phyloP scores from a whole-genome alignment of 2,113 vertebrate genomes.

The Tragelaphus buxtoni region DNA sequence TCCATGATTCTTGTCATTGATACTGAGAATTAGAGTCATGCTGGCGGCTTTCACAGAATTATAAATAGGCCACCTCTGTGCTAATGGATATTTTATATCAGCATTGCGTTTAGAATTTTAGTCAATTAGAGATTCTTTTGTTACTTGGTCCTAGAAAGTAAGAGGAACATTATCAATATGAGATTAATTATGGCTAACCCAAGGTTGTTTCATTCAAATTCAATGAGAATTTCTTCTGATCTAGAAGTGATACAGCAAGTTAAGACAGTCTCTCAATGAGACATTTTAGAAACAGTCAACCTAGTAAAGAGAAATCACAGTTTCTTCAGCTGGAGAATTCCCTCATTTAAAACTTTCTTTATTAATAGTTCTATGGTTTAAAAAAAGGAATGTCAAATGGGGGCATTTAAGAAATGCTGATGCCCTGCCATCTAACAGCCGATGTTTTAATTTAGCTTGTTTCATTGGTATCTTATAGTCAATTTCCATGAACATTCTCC shows the following conservation, averaged over 20 bases:
- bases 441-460: not conserved
- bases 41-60: slow-evolving; percentile 41
- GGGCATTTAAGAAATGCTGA: not conserved
- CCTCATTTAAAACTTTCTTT: not conserved
- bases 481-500: not conserved
- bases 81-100: slow-evolving; percentile 64
- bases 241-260: not conserved
- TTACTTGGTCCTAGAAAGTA: slow-evolving; percentile 60
- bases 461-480: not conserved
- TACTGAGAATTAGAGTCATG: slow-evolving; percentile 12
- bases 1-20: slow-evolving; percentile 44
- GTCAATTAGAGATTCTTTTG: slow-evolving; percentile 47
- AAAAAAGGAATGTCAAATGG: not conserved
- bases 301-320: not conserved
- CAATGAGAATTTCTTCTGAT: not conserved
- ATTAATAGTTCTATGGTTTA: not conserved
- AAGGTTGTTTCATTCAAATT: slow-evolving; percentile 6
- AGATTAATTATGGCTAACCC: slow-evolving; percentile 41
- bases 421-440: not conserved
- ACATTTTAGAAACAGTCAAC: not conserved
- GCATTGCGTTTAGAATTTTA: slow-evolving; percentile 47
- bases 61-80: slow-evolving; percentile 32
- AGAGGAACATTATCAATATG: slow-evolving; percentile 2
- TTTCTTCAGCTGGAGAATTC: not conserved
- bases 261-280: not conserved